Evolutionary conservation across 30 jellyfish, hydroid and myxozoan species (phyloP), one percentile per base, ranked within the genome.

Genomic region (Mastigias papua): DNA sequence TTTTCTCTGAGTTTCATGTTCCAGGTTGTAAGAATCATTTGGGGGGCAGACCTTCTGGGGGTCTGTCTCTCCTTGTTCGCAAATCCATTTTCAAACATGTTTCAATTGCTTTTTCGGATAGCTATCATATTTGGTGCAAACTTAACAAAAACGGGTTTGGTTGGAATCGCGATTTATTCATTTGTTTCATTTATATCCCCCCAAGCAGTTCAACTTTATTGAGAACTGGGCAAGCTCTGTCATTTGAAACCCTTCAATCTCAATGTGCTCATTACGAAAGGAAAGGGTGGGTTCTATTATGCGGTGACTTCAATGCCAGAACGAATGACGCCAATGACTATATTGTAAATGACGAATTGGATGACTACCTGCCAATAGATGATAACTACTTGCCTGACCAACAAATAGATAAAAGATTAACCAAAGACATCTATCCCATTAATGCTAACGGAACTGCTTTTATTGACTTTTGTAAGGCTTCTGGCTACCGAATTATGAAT

Each of bases 31-130:
- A 46, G 71, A 60, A 58, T 35, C 69, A 35, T 64, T 29, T 29
- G 49, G 70, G 90, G 80, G 80, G 90, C 26, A 30, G 90, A 10
- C 69, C 90, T 17, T 79, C 90, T 17, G 81, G 90, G 67, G 90
- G 83, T 37, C 35, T 58, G 80, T 79, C 90, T 5, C 70, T 79
- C 30, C 69, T 79, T n/a, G 69, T 79, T n/a, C 90, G 90, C 20
- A 79, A 79, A 63, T 60, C 90, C 60, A 62, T 61, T 8, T 34
- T 7, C 30, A 79, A 79, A 0, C 27, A 58, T 35, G 80, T 79
- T 60, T 60, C 71, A 16, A 62, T 79, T 79, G 67, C 62, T 1
- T 34, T 34, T 22, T 34, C 90, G 27, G 80, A 64, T 15, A 60
- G 81, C 15, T 79, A 79, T 50, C 58, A 64, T 34, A 16, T 60